A percentile compares a stretch with the other conserved stretches of the same genome.
phyloP scores from a whole-genome alignment of 2,888 invertebrate genomes.

The Pinctada fucata region DNA sequence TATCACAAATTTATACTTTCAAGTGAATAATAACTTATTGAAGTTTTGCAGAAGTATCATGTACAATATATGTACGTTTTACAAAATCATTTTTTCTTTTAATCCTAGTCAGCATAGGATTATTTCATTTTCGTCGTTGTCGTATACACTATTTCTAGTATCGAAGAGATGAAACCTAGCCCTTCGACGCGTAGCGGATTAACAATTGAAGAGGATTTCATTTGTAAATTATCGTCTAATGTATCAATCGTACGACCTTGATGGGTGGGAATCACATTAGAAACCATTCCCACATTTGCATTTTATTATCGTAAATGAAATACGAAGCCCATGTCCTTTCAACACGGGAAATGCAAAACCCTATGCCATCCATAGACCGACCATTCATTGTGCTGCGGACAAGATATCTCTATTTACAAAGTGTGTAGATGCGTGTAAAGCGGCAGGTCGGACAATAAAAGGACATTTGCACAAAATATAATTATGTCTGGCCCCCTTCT shows the following conservation, averaged over 20 bases:
- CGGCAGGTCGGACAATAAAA: neutral
- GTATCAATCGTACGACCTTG: neutral
- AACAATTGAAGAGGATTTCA: no score
- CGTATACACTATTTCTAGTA: no score
- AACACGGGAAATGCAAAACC: neutral
- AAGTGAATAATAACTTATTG: no score
- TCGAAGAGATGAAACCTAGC: no score
- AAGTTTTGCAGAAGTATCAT: no score
- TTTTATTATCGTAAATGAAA: neutral
- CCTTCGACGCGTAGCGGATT: no score
- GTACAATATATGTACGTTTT: no score
- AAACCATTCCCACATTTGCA: neutral
- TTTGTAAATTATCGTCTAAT: no score
- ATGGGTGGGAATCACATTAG: neutral
- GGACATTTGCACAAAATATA: slow-evolving; percentile 1
- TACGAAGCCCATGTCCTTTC: neutral
- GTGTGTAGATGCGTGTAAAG: neutral
- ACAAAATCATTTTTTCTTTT: no score
- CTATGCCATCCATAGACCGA: neutral
- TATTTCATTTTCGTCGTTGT: no score
- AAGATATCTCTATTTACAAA: slow-evolving; percentile 4
- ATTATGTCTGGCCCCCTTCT: neutral
- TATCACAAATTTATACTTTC: no score
- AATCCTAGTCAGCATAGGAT: no score
- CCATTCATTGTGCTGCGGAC: neutral